A percentile compares a stretch with the other conserved stretches of the same genome.
phyloP scores from a whole-genome alignment of 2,113 vertebrate genomes.

The human (Homo sapiens) region GRCh38 chr11:86486501-86487000 shows the following conservation, averaged over 20 bases:
- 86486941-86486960: background rate
- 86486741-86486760: background rate
- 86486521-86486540: background rate
- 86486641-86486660: background rate
- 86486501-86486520: background rate
- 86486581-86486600: background rate
- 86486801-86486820: background rate
- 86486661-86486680: background rate
- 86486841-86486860: conserved; percentile 9
- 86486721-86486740: background rate
- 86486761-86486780: background rate
- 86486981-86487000: background rate
- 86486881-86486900: background rate
- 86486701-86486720: background rate
- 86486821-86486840: background rate
- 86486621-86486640: background rate
- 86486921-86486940: conserved; percentile 32
- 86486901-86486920: background rate
- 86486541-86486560: background rate
- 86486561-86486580: background rate
- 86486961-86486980: conserved; percentile 2
- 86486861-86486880: background rate
- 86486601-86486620: conserved; percentile 21
- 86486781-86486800: background rate
- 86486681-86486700: background rate